A percentile compares a stretch with the other conserved stretches of the same genome.
Conservation (phyloP, 2,113 vertebrate genomes). For the Poeciliopsis turrubarensis region DNA sequence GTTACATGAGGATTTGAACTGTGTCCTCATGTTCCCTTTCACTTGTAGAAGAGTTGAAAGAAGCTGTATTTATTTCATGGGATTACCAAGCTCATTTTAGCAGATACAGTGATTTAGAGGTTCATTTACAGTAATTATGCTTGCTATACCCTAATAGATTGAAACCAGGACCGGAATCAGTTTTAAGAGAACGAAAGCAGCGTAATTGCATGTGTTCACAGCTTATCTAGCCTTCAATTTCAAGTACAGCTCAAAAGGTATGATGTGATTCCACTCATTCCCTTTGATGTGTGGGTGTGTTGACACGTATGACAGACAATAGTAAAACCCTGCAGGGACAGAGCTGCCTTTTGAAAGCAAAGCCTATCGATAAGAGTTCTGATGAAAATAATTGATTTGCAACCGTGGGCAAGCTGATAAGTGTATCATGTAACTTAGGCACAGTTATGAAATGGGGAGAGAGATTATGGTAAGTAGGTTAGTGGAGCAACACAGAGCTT, state of each 20-base stretch:
- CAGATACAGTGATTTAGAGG: conserved; percentile 32
- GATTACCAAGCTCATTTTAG: conserved; percentile 62
- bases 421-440: conserved; percentile 72
- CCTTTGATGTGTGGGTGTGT: background rate
- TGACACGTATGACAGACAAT: background rate
- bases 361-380: conserved; percentile 28
- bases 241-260: background rate
- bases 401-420: conserved; percentile 46
- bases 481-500: conserved; percentile 73
- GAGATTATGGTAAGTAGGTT: conserved; percentile 82
- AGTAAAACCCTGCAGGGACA: conserved; percentile 1
- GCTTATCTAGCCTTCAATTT: background rate
- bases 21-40: conserved; percentile 13
- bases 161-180: background rate
- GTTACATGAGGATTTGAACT: background rate
- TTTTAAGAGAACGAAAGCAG: background rate
- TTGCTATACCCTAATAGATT: conserved; percentile 4
- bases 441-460: conserved; percentile 77
- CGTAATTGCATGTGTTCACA: background rate
- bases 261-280: background rate
- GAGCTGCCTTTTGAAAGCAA: background rate
- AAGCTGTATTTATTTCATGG: conserved; percentile 51
- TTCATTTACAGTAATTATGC: conserved; percentile 24
- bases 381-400: conserved; percentile 58
- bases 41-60: conserved; percentile 15